Evolutionary conservation across 2,888 invertebrate genomes (phyloP), one percentile per base, ranked within the genome.

Genomic region (Epinotia bilunana): DNA sequence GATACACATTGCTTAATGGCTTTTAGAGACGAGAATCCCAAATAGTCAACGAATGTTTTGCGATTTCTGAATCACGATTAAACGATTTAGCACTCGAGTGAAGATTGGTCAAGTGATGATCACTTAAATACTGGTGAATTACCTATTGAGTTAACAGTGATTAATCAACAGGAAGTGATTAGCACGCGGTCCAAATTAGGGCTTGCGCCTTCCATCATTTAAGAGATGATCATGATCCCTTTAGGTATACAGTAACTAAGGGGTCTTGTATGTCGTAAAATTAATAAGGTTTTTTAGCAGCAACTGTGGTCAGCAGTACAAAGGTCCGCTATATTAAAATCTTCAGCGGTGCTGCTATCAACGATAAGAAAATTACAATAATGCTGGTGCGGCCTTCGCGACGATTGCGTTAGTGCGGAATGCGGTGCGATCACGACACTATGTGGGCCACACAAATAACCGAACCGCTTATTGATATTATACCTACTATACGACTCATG

Each of bases 401-500:
- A 82, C 83, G 85, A 86, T 90, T 90, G 89, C 89, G 90, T 90
- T 86, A 85, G 83, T 76, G 77, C 79, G 89, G 92, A 90, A 92
- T 91, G 91, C 88, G 82, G 86, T 78, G 80, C 80, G 86, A 86
- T 88, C 89, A 90, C 90, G 91, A 89, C 83, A 78, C 76, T 76
- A 84, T 87, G 86, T 88, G 83, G 87, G 88, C 82, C 86, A 83
- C 82, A 83, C 82, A 84, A 86, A 84, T 82, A 83, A 82, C 79
- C 55, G 70, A 63, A 57, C 57, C 39, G 60, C 73, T 73, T 60
- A 68, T 69, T 71, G 65, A 77, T 72, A 76, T 23, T 53, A 63
- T 46, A 64, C n/a, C n/a, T n/a, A n/a, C 73, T 62, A 76, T 61
- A 73, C 64, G 20, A n/a, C 68, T 28, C 67, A 78, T 79, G 80